Conservation (phyloP, 2,888 invertebrate species). For the Athalia cordata region DNA sequence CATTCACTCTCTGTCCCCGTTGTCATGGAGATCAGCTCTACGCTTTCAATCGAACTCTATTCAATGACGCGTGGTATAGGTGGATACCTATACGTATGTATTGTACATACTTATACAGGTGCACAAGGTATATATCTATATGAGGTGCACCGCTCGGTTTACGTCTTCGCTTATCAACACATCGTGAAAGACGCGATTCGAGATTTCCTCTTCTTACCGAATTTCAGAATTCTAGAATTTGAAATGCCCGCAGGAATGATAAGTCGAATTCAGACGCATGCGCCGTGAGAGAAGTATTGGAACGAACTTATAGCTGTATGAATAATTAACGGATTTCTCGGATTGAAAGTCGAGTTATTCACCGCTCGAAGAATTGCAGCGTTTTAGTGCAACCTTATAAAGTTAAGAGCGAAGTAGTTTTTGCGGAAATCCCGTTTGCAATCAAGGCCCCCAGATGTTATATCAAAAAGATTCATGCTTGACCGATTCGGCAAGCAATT, state of each 20-base stretch:
- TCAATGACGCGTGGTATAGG: conserved; percentile 36
- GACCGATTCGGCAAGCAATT: conserved; percentile 67
- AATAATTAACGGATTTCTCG: background rate
- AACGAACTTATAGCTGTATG: background rate
- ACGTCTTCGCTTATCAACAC: conserved; percentile 14
- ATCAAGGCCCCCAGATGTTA: conserved; percentile 59
- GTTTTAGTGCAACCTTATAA: background rate
- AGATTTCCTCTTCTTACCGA: background rate
- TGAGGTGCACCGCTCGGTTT: conserved; percentile 2
- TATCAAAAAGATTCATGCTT: conserved; percentile 67
- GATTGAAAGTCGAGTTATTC: conserved; percentile 6
- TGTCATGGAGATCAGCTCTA: conserved; percentile 39
- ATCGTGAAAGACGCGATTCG: background rate
- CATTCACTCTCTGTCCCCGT: conserved; percentile 47
- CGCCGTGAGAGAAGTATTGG: background rate
- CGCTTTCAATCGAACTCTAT: conserved; percentile 42
- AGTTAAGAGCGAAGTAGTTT: conserved; percentile 54
- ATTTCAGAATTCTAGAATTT: background rate
- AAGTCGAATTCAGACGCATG: background rate
- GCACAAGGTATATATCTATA: too few relatives aligned
- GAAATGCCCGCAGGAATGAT: background rate
- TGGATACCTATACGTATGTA: background rate
- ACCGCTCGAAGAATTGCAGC: background rate
- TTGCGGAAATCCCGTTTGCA: conserved; percentile 68
- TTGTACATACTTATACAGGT: too few relatives aligned